Conservation (phyloP, 2,888 invertebrate genomes). For the Rhaphigaster nebulosa region DNA sequence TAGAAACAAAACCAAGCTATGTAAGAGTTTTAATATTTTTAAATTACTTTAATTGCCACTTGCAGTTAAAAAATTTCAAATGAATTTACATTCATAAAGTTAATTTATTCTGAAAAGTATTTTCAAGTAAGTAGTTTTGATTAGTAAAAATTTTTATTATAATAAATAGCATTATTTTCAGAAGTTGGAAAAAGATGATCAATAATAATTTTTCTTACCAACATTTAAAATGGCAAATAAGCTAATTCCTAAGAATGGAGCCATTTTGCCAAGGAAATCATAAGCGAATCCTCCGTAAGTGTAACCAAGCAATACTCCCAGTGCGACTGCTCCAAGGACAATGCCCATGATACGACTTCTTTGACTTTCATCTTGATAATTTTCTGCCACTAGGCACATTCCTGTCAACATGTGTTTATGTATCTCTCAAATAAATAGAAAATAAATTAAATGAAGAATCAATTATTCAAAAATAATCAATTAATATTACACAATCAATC, state of each 20-base stretch:
- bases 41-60: too few species aligned
- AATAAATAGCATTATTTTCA: background rate
- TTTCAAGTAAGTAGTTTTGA: too few species aligned
- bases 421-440: background rate
- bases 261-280: constrained; percentile 80
- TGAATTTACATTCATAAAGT: too few species aligned
- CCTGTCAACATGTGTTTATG: constrained; percentile 69
- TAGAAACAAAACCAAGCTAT: too few species aligned
- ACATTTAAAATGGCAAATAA: constrained; percentile 64
- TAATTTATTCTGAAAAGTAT: too few species aligned
- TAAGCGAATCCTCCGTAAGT: constrained; percentile 85
- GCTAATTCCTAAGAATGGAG: constrained; percentile 81
- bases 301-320: constrained; percentile 86
- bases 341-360: constrained; percentile 80
- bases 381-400: constrained; percentile 82
- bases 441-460: background rate
- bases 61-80: background rate
- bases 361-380: constrained; percentile 70
- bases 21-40: too few species aligned
- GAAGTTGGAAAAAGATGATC: background rate
- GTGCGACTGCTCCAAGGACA: constrained; percentile 83
- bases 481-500: background rate
- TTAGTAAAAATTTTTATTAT: background rate
- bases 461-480: background rate
- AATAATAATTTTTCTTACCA: constrained; percentile 62